phyloP scores from a whole-genome alignment of 1,140 invertebrate genomes.

The Trichomalopsis sarcophagae region DNA sequence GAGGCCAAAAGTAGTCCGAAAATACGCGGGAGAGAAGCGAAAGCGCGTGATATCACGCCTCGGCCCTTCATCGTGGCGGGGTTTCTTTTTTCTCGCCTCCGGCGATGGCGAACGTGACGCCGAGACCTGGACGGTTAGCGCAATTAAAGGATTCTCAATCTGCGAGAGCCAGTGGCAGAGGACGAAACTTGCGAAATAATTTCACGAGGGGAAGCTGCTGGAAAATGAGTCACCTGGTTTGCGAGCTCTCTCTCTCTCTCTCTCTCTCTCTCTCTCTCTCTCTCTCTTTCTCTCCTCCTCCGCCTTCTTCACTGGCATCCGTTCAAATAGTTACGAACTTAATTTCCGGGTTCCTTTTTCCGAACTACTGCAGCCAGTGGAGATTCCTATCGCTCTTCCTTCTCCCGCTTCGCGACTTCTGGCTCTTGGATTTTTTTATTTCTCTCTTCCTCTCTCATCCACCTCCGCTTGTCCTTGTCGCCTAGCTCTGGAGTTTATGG shows the following conservation, averaged over 20 bases:
- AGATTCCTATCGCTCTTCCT: conserved; percentile 2
- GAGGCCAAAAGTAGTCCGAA: conserved; percentile 18
- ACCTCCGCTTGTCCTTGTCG: background rate
- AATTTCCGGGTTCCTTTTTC: conserved; percentile 58
- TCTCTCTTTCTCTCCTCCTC: background rate
- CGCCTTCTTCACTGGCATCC: conserved; percentile 59
- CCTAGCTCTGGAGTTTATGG: conserved; percentile 24
- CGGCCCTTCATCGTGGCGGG: background rate
- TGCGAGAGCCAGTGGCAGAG: background rate
- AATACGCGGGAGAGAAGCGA: background rate
- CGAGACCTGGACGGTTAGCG: background rate
- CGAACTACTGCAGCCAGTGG: conserved; percentile 19
- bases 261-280: background rate
- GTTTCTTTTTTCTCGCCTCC: background rate
- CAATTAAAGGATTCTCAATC: conserved; percentile 49
- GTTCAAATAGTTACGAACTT: conserved; percentile 69
- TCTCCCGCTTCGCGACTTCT: background rate
- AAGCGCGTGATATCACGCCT: conserved; percentile 3
- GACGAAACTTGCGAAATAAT: conserved; percentile 62
- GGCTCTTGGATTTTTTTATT: background rate
- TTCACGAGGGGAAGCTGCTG: conserved; percentile 19
- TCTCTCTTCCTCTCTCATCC: background rate
- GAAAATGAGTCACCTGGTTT: conserved; percentile 47
- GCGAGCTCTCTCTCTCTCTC: background rate
- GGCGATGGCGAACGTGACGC: conserved; percentile 22